Percentiles rank a stretch among this genome's conserved stretches.
Conservation (phyloP, 2,113 vertebrate species). For the Panthera tigris region DNA sequence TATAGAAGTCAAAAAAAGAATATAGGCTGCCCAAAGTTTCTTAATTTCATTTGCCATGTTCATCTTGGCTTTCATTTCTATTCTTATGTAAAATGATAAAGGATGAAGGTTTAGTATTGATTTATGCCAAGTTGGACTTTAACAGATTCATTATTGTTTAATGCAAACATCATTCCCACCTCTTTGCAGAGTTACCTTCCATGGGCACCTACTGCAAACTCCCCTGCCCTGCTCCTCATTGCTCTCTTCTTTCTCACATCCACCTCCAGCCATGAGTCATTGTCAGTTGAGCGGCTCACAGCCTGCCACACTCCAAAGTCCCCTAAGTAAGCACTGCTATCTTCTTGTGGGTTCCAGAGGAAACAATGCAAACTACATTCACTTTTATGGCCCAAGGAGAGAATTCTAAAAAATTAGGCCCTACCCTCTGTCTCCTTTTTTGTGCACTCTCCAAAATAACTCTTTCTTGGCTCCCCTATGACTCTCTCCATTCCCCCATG, state of each 20-base stretch:
- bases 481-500: background rate
- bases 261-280: background rate
- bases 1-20: background rate
- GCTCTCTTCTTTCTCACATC: background rate
- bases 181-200: background rate
- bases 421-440: background rate
- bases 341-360: background rate
- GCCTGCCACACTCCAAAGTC: too few relatives aligned
- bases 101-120: background rate
- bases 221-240: background rate
- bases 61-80: background rate
- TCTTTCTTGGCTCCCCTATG: background rate
- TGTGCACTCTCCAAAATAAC: background rate
- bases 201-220: background rate
- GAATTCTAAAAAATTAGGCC: background rate
- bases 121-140: background rate
- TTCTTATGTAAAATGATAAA: background rate
- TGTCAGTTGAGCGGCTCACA: background rate
- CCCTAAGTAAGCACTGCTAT: rapidly evolving
- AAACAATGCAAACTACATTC: background rate
- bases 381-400: background rate
- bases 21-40: background rate
- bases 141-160: background rate
- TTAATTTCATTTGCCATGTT: background rate
- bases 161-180: background rate